Conservation (phyloP, 2,797 vertebrate genomes). For the Gallinago solitaria region DNA sequence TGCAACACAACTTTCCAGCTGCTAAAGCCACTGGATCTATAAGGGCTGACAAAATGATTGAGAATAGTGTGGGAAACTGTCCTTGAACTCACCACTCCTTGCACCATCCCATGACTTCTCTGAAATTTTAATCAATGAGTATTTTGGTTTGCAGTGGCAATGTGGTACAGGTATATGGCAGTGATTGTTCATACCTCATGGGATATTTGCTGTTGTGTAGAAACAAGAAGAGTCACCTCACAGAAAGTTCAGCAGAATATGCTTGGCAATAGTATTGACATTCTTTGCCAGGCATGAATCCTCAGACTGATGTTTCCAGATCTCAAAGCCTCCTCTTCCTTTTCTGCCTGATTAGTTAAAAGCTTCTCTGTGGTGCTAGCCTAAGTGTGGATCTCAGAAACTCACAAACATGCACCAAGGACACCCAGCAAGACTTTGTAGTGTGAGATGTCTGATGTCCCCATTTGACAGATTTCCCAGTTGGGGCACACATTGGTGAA, state of each 20-base stretch:
- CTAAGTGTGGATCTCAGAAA: neutral
- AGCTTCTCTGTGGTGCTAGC: neutral
- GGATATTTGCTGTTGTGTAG: neutral
- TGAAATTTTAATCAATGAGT: neutral
- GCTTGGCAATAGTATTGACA: neutral
- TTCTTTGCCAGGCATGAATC: slow-evolving; percentile 29
- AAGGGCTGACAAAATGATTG: neutral
- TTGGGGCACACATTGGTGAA: neutral
- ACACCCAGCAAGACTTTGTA: neutral
- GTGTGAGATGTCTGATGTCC: neutral
- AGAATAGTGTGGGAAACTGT: neutral
- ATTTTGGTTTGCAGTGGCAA: neutral
- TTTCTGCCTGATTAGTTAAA: slow-evolving; percentile 20
- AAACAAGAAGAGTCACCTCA: neutral
- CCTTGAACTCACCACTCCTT: neutral
- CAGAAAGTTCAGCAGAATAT: neutral
- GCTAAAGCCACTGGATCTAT: neutral
- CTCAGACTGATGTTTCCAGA: slow-evolving; percentile 25
- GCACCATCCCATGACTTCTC: neutral
- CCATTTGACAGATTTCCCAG: neutral
- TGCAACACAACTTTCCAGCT: neutral
- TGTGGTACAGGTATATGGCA: neutral
- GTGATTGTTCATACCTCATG: neutral
- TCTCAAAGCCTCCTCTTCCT: neutral
- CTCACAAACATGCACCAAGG: neutral